Base-by-base conservation (phyloP, 1,140 invertebrate genomes). In the Proctacanthus coquilletti region DNA sequence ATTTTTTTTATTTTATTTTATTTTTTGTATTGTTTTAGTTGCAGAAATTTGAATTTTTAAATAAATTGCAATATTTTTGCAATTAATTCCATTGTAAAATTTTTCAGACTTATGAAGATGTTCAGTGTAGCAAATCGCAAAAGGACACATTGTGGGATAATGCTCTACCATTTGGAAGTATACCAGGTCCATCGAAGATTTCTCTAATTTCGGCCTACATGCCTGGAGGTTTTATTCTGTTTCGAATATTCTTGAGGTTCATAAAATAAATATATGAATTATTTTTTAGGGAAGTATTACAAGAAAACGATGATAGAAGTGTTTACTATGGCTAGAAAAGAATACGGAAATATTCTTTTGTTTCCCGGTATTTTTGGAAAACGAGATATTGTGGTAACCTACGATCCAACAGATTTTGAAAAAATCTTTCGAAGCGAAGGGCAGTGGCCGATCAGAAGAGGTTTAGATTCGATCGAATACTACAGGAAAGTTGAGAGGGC, bases 401-500 rank as follows among this genome's bases (percentile, higher is more conserved):
- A 47, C 38, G 53, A 57, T 42, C 52, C 56, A 0, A 21, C 39
- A 6, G 58, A 61, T 14, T 59, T 55, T 39, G 45, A 41, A 29
- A 42, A 18, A 2, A 20, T 52, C 8, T 55, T 55, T 15, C 50
- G 56, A 0, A 48, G 53, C 1, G 56, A 59, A 37, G 56, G 56
- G 4, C 42, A 45, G 38, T 54, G 38, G 44, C 60, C 60, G 0
- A 35, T 47, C 11, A 34, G 56, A 18, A 45, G 51, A 2, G 45
- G 43, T 25, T 48, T 60, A 5, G 29, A 45, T 6, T 44, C 48
- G 10, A 19, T 57, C 3, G 43, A 45, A 9, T 53, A 60, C n/a
- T 54, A 47, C 21, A 50, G 56, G 10, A 38, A 13, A 10, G 45
- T 50, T 0, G 44, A 51, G 18, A 39, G 47, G 20, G 32, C 20